Base-by-base conservation (phyloP, 37 sponge, comb jelly and placozoan genomes). In the Oopsacas minuta region DNA sequence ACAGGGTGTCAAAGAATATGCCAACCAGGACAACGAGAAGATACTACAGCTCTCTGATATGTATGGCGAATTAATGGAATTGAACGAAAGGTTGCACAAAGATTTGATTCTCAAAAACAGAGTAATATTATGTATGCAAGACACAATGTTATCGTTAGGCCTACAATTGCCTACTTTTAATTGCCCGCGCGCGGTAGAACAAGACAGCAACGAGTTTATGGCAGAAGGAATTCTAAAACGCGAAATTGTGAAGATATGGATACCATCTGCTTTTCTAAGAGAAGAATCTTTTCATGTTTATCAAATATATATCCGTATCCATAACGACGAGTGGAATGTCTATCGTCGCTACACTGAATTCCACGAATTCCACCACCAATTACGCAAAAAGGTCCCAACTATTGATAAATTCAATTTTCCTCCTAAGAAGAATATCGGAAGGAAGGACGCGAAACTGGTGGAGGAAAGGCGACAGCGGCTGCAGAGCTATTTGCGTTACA, bases 51-150 rank as follows among this genome's bases (percentile, higher is more conserved):
- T 97, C 87, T 91, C 99, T 38, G 92, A 97, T 28, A 95, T 97
- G 99, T 91, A 95, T 83, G 99, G 95, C 0, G 99, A 97, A 42
- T 82, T 97, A 36, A 88, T 97, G 95, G 99, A 97, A 82, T 69
- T 95, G 35, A 97, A 97, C 52, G 90, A 90, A 0, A 25, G 85
- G 23, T 88, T 97, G n/a, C 93, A 92, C 34, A 87, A 42, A 37
- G 83, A 88, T 32, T n/a, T 91, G 8, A 75, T 85, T 0, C 51
- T 36, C 35, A 91, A 87, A 61, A 91, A 95, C 36, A 86, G 35
- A 22, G 25, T 23, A 34, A 89, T 95, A n/a, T 20, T 17, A 0
- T 84, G 46, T 5, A 81, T 92, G 51, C 52, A 52, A 81, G 22
- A 35, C 22, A 15, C 86, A 15, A 8, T 37, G 86, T n/a, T 23